Base-by-base conservation (phyloP, 2,888 invertebrate species). In the Acanthosepion pharaonis region DNA sequence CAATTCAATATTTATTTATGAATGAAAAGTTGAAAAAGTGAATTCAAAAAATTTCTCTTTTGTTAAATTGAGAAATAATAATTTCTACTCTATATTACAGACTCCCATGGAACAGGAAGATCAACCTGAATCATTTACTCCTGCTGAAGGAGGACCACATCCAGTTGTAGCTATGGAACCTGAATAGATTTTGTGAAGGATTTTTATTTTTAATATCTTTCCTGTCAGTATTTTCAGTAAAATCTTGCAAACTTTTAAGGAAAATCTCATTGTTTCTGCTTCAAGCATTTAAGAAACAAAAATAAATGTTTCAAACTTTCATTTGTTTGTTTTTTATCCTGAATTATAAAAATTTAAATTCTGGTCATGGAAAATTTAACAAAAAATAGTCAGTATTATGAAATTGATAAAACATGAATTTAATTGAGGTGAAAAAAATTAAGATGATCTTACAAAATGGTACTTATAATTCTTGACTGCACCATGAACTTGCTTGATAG, bases 161-260 rank as follows among this genome's bases (percentile, higher is more conserved):
- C 93, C 93, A 51, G 51, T n/a, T 93, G 94, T 64, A 33, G 64
- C 94, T 23, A 94, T 94, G 94, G 55, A 94, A n/a, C 94, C 94
- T 33, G 59, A 94, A 94, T 94, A 94, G 5, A 55, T 55, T 18
- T 33, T 94, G 28, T 51, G 51, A 92, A 28, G 20, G 28, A 51
- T 20, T 48, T 91, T 33, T 91, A 6, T 91, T 20, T n/a, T n/a
- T n/a, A n/a, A n/a, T n/a, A 78, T 78, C n/a, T 33, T 78, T 78
- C 78, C n/a, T 33, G 78, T 15, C 78, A 78, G 78, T 78, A 15
- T 78, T 78, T n/a, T 78, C 11, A n/a, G 11, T n/a, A 78, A 78
- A 78, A 78, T 11, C 78, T 78, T 78, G 78, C 33, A 78, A 78
- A 78, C n/a, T 78, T 33, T 78, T 33, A 78, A n/a, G 78, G 33